phyloP scores from a whole-genome alignment of 2,888 invertebrate genomes.

The Erebia palarica region DNA sequence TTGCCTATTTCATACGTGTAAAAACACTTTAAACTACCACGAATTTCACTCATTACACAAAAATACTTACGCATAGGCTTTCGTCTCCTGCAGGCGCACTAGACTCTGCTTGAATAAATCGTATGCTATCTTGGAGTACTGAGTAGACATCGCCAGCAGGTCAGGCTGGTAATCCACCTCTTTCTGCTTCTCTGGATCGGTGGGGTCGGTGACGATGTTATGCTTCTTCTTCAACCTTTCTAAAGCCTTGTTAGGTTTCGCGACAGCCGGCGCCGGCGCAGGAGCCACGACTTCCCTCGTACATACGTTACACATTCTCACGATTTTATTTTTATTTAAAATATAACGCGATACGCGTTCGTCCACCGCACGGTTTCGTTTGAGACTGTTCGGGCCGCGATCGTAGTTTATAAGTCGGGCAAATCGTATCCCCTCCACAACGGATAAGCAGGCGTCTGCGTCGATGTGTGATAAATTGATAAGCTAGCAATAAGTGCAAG shows the following conservation, averaged over 20 bases:
- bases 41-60: neutral
- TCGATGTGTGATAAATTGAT: slow-evolving; percentile 6
- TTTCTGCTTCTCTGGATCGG: slow-evolving; percentile 60
- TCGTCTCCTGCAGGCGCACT: slow-evolving; percentile 68
- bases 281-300: slow-evolving; percentile 55
- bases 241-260: slow-evolving; percentile 50
- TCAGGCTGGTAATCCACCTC: slow-evolving; percentile 74
- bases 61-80: slow-evolving; percentile 76
- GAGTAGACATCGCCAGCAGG: slow-evolving; percentile 74
- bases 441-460: slow-evolving; percentile 45
- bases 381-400: slow-evolving; percentile 42
- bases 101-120: slow-evolving; percentile 63
- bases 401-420: slow-evolving; percentile 65
- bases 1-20: neutral
- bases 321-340: slow-evolving; percentile 2
- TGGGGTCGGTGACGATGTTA: slow-evolving; percentile 68
- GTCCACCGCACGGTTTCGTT: slow-evolving; percentile 31
- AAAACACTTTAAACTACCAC: neutral
- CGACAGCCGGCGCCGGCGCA: slow-evolving; percentile 47
- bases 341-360: slow-evolving; percentile 31
- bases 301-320: slow-evolving; percentile 74
- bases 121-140: slow-evolving; percentile 68
- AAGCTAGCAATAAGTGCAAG: neutral
- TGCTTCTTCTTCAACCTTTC: slow-evolving; percentile 75
- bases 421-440: slow-evolving; percentile 58